Evolutionary conservation across 2,113 vertebrate species (phyloP).

Genomic region (Pungitius pungitius): DNA sequence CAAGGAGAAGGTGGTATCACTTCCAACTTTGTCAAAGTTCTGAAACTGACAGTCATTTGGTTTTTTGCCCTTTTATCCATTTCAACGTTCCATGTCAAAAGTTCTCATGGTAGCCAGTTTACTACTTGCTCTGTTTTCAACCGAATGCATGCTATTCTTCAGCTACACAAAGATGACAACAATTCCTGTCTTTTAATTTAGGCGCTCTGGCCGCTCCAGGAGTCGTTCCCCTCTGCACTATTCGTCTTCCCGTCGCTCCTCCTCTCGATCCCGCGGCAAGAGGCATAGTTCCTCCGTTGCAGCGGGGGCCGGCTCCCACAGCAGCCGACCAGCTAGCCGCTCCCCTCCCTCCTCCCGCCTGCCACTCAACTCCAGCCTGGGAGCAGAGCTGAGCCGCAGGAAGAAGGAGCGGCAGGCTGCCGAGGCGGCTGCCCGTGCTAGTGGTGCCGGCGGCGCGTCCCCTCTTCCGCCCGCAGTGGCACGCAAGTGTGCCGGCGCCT

Average conservation of each 20-base stretch:
- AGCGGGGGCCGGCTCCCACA: slow-evolving; percentile 76
- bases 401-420: slow-evolving; percentile 94
- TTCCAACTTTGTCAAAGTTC: neutral
- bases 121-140: neutral
- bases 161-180: neutral
- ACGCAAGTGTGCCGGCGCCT: slow-evolving; percentile 58
- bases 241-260: slow-evolving; percentile 85
- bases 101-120: neutral
- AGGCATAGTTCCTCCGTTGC: slow-evolving; percentile 86
- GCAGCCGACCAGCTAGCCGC: slow-evolving; percentile 90
- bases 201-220: slow-evolving; percentile 92
- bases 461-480: slow-evolving; percentile 61
- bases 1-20: neutral
- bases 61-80: neutral
- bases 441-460: slow-evolving; percentile 59
- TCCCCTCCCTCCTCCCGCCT: slow-evolving; percentile 89
- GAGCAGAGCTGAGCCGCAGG: slow-evolving; percentile 92
- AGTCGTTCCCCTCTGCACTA: slow-evolving; percentile 88
- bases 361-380: slow-evolving; percentile 93
- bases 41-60: neutral
- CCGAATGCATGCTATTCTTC: neutral
- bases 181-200: slow-evolving; percentile 53
- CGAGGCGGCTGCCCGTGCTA: slow-evolving; percentile 86
- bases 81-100: neutral
- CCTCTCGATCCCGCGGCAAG: slow-evolving; percentile 93